Evolutionary conservation across 1,140 invertebrate species (phyloP).

Genomic region (Camponotus floridanus): DNA sequence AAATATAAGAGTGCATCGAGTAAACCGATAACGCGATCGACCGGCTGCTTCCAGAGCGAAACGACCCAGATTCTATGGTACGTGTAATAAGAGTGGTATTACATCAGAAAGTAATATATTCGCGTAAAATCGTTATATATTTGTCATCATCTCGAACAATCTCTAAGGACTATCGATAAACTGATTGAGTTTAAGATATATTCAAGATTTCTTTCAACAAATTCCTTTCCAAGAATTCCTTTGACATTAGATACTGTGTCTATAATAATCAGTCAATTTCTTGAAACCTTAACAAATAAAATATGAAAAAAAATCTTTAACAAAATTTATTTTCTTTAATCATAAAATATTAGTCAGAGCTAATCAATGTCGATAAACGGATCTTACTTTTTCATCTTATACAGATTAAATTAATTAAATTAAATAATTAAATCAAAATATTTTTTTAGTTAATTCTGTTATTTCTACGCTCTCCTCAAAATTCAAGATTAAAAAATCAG

Average conservation of each 20-base stretch:
- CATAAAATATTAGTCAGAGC: neutral
- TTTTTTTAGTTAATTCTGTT: neutral
- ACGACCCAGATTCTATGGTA: constrained; percentile 66
- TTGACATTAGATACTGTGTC: neutral
- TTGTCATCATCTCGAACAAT: constrained; percentile 14
- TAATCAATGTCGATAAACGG: neutral
- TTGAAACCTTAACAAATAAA: neutral
- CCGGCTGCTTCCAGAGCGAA: constrained; percentile 60
- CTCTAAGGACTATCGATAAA: neutral
- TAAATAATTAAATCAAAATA: constrained; percentile 1
- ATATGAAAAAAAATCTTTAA: neutral
- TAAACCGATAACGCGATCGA: constrained; percentile 57
- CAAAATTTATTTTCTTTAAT: neutral
- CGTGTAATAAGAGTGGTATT: constrained; percentile 47
- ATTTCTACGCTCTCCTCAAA: neutral
- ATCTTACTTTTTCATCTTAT: neutral
- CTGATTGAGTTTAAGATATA: neutral
- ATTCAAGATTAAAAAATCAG: neutral
- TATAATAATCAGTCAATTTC: neutral
- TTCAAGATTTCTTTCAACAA: neutral
- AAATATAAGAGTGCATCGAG: constrained; percentile 42
- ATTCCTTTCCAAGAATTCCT: neutral
- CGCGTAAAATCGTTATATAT: neutral
- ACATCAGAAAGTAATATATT: constrained; percentile 61
- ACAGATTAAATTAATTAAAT: neutral